Percentiles rank a stretch among this genome's conserved stretches.
Evolutionary conservation across 1,140 invertebrate genomes (phyloP).

Genomic region (Apis laboriosa): DNA sequence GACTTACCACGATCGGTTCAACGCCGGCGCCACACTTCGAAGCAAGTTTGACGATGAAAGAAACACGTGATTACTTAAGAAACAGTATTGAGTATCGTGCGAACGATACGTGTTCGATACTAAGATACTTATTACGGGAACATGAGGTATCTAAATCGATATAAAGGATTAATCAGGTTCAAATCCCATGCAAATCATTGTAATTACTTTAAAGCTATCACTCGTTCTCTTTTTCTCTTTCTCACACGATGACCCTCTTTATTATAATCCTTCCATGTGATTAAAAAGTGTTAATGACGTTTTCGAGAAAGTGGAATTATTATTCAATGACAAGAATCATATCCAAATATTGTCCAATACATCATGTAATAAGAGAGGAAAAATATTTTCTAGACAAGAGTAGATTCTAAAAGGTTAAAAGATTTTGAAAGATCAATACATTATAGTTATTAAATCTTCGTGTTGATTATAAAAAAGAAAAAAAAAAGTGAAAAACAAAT

Average conservation of each 20-base stretch:
- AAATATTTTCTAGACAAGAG: too few relatives aligned
- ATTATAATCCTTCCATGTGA: neutral
- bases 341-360: too few relatives aligned
- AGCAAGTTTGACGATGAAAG: slow-evolving; percentile 81
- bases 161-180: slow-evolving; percentile 45
- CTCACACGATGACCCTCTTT: neutral
- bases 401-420: too few relatives aligned
- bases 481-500: too few relatives aligned
- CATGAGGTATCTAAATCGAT: slow-evolving; percentile 51
- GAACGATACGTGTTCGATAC: slow-evolving; percentile 36
- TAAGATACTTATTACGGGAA: slow-evolving; percentile 38
- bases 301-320: too few relatives aligned
- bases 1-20: slow-evolving; percentile 97
- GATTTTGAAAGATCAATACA: too few relatives aligned
- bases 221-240: neutral
- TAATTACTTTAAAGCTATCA: slow-evolving; percentile 41
- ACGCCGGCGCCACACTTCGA: slow-evolving; percentile 93
- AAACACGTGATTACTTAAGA: slow-evolving; percentile 80
- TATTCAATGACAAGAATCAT: too few relatives aligned
- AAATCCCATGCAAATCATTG: slow-evolving; percentile 58
- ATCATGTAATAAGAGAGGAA: too few relatives aligned
- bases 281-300: too few relatives aligned
- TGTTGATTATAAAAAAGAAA: too few relatives aligned
- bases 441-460: too few relatives aligned
- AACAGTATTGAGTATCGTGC: slow-evolving; percentile 47